Evolutionary conservation across 1,140 invertebrate species (phyloP).

Genomic region (Oedothorax gibbosus): DNA sequence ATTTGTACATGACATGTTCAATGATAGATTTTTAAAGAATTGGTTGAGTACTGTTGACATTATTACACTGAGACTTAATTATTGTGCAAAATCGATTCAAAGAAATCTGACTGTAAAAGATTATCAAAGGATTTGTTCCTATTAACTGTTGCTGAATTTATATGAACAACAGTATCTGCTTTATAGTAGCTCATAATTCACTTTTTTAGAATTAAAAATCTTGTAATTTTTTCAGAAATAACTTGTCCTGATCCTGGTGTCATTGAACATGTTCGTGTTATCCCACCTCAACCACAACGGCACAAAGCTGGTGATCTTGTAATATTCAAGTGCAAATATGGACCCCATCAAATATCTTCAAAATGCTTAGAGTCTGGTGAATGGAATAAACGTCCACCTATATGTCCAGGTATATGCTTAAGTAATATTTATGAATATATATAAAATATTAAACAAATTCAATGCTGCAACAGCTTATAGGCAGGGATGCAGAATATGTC

Average conservation of each 20-base stretch:
- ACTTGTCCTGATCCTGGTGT: conserved; percentile 42
- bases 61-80: no score
- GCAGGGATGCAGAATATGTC: no score
- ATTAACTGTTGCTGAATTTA: no score
- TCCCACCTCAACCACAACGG: not conserved
- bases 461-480: no score
- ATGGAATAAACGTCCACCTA: conserved; percentile 36
- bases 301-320: conserved; percentile 51
- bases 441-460: no score
- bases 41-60: no score
- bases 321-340: conserved; percentile 41
- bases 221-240: conserved; percentile 23
- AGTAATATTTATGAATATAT: not conserved
- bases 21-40: no score
- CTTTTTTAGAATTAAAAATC: no score
- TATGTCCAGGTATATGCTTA: conserved; percentile 23
- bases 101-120: not conserved
- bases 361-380: conserved; percentile 46
- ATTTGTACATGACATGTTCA: no score
- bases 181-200: no score
- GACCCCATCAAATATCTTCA: conserved; percentile 15
- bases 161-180: no score
- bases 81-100: not conserved
- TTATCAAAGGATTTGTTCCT: not conserved
- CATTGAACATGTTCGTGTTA: conserved; percentile 26